Percentiles rank a stretch among this genome's conserved stretches.
Conservation (phyloP, 1,140 invertebrate species). For the Pantala flavescens region DNA sequence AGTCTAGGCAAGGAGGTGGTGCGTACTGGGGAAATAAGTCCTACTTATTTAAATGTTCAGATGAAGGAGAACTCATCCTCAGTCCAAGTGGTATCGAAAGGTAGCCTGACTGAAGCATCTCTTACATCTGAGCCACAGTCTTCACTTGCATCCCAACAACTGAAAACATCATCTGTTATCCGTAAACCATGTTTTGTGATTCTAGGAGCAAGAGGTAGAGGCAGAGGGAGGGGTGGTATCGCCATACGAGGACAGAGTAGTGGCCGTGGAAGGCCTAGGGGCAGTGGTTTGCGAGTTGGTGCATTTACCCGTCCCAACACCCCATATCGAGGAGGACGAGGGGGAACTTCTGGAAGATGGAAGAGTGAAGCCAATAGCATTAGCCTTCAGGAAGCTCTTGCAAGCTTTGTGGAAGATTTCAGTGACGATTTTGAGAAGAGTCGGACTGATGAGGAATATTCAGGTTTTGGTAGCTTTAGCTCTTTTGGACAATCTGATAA, state of each 20-base stretch:
- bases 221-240: background rate
- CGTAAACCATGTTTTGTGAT: background rate
- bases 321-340: background rate
- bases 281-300: background rate
- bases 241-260: background rate
- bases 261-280: background rate
- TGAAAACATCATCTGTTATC: background rate
- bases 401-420: background rate
- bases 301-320: background rate
- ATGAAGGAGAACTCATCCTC: background rate
- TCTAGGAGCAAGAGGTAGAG: background rate
- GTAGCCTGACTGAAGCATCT: background rate
- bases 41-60: background rate
- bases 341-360: background rate
- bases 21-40: background rate
- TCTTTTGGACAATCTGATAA: background rate
- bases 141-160: background rate
- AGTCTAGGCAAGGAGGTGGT: background rate
- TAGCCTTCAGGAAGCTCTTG: background rate
- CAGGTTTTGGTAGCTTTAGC: background rate
- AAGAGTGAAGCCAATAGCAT: background rate
- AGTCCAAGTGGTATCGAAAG: background rate
- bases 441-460: background rate
- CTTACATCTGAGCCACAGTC: background rate
- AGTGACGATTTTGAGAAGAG: background rate